phyloP scores from a whole-genome alignment of 2,113 vertebrate species.

The Nerophis lumbriciformis region DNA sequence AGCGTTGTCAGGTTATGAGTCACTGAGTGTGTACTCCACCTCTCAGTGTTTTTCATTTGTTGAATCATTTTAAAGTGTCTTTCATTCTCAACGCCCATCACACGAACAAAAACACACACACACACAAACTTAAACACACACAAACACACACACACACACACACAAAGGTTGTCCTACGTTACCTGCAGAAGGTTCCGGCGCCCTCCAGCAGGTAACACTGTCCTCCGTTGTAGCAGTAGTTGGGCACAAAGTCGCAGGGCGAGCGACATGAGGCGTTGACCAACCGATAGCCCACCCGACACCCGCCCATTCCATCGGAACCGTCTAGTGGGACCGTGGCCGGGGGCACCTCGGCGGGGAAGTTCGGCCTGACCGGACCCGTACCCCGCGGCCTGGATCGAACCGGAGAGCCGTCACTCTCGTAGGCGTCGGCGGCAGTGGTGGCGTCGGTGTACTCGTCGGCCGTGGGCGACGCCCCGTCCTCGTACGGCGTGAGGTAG shows the following conservation, averaged over 20 bases:
- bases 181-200: conserved; percentile 92
- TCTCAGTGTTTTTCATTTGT: conserved; percentile 17
- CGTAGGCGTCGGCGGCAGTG: conserved; percentile 71
- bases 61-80: conserved; percentile 12
- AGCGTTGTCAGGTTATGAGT: conserved; percentile 54
- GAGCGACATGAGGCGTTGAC: conserved; percentile 87
- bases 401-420: conserved; percentile 62
- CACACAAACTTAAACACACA: neutral
- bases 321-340: conserved; percentile 46
- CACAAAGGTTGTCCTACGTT: conserved; percentile 16
- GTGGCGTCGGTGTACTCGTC: conserved; percentile 82
- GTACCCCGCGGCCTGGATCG: conserved; percentile 49
- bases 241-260: conserved; percentile 82
- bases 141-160: neutral
- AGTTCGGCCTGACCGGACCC: conserved; percentile 28
- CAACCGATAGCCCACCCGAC: conserved; percentile 76
- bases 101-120: neutral
- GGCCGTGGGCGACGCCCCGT: conserved; percentile 79
- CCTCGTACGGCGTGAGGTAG: conserved; percentile 85
- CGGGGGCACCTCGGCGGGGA: conserved; percentile 38
- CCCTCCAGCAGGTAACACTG: conserved; percentile 91
- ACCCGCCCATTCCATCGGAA: conserved; percentile 66
- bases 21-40: conserved; percentile 44
- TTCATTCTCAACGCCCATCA: neutral
- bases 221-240: conserved; percentile 92